Evolutionary conservation across 1,140 invertebrate genomes (phyloP), one percentile per base, ranked within the genome.

Genomic region (Heliconius himera): DNA sequence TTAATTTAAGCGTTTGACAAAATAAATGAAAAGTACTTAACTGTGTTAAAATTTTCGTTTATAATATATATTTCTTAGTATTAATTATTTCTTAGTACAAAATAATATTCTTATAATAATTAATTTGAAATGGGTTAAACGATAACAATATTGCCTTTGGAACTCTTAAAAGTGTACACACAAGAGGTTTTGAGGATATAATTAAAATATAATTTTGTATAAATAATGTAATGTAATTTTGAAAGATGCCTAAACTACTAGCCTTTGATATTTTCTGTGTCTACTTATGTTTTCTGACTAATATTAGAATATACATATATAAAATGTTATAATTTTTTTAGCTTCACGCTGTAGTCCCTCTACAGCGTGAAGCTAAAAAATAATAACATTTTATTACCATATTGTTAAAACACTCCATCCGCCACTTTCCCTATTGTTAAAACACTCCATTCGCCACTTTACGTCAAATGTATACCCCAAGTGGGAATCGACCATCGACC

Each of bases 151-250:
- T 60, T 22, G n/a, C 56, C 20, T 8, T n/a, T 60, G 9, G n/a
- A 60, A 60, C 8, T 60, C 56, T 60, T n/a, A 60, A 60, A 60
- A 60, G 56, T 60, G n/a, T 60, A 60, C n/a, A 66, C 60, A 66
- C 26, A 66, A 66, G 26, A 66, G 60, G 9, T 66, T 29, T 26
- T 66, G 9, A 29, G 1, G 11, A 66, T 26, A 66, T 3, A 66
- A 26, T 66, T 66, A 29, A 66, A 66, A 16, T 60, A n/a, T 66
- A 13, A 36, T 36, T 36, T 36, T 36, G 33, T 36, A 36, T 36
- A 36, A 36, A 36, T 36, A 36, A 36, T 36, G 5, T 66, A 66
- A 29, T 66, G 22, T 29, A 29, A 66, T 66, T 26, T 66, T 26
- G 22, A 16, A 66, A 11, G 51, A 46, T 5, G 16, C 18, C 49